Base-by-base conservation (phyloP, 1,140 invertebrate genomes). In the Orius laevigatus region DNA sequence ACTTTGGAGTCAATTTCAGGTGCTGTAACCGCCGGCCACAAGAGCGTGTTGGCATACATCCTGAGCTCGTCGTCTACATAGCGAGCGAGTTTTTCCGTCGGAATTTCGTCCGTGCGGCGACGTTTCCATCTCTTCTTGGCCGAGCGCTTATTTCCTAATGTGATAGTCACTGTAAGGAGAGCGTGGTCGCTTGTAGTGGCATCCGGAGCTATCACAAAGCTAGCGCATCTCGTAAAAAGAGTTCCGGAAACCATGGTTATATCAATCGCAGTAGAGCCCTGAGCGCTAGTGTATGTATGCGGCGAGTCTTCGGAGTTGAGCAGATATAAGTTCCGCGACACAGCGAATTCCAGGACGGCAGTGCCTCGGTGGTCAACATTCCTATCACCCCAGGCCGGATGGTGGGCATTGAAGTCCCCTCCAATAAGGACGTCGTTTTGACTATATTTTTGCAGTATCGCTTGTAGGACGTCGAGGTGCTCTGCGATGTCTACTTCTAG, bases 231-330 rank as follows among this genome's bases (percentile, higher is more conserved):
- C 10, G n/a, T 19, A 19, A 6, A 42, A 5, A 42, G 18, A 3
- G 2, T 11, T 19, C 10, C 10, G 4, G 40, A 42, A 14, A 42
- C 19, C 19, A 19, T 19, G 2, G 16, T 42, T 5, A 42, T 5
- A 15, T 42, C 40, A 12, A 42, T 42, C 14, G 40, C 40, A 16
- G 40, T 16, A 2, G 40, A 42, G 40, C 40, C 40, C 18, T 42
- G 40, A 15, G 40, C 5, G 4, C 40, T 19, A 5, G 5, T 3
- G 19, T 16, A 42, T 19, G 40, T 42, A 2, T 5, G 5, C 10
- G 40, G 40, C 5, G 40, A 42, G 40, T 42, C 40, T 42, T 42
- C 40, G 11, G 40, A 42, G 40, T 42, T 42, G 3, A 42, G 16
- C 10, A 42, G 14, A 15, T 4, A 11, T 5, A 42, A 11, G 14